Percentiles rank a stretch among this genome's conserved stretches.
phyloP scores from a whole-genome alignment of 2,888 invertebrate species.

The Zaprionus obscuricornis region DNA sequence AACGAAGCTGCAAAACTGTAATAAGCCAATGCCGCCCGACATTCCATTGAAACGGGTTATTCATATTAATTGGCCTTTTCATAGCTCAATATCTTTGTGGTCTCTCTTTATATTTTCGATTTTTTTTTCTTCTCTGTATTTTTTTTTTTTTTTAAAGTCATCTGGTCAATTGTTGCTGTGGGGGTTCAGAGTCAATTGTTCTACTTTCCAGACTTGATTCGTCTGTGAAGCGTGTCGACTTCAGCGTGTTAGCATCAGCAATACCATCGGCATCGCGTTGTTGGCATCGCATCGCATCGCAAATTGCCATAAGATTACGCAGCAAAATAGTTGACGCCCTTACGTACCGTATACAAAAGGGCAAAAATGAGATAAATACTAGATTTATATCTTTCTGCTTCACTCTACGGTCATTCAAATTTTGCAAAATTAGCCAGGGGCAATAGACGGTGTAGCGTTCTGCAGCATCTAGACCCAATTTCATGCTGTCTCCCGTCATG shows the following conservation, averaged over 20 bases:
- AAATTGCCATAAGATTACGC: constrained; percentile 55
- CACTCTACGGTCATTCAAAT: constrained; percentile 58
- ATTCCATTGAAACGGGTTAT: constrained; percentile 73
- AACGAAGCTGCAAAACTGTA: constrained; percentile 44
- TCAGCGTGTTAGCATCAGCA: constrained; percentile 18
- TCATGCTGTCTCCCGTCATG: constrained; percentile 51
- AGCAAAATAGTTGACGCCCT: constrained; percentile 63
- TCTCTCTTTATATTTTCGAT: too few species aligned
- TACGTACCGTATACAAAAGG: constrained; percentile 23
- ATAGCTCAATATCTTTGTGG: constrained; percentile 57
- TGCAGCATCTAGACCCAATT: constrained; percentile 66
- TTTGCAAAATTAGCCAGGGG: constrained; percentile 38
- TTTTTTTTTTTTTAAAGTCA: background rate
- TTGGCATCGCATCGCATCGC: background rate
- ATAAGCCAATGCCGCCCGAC: constrained; percentile 58
- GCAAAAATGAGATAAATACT: background rate
- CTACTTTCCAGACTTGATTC: constrained; percentile 58
- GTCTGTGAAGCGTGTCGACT: constrained; percentile 39
- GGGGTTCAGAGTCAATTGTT: constrained; percentile 49
- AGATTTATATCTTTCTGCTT: constrained; percentile 11
- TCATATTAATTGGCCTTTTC: constrained; percentile 76
- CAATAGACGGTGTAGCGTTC: constrained; percentile 29
- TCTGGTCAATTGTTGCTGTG: constrained; percentile 47
- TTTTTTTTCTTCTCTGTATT: constrained; percentile 39
- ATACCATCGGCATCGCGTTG: too few species aligned